These are phyloP conservation scores for Melolontha melolontha DNA, from an alignment of 2,888 invertebrate species.

Conservation along the genomic window DNA sequence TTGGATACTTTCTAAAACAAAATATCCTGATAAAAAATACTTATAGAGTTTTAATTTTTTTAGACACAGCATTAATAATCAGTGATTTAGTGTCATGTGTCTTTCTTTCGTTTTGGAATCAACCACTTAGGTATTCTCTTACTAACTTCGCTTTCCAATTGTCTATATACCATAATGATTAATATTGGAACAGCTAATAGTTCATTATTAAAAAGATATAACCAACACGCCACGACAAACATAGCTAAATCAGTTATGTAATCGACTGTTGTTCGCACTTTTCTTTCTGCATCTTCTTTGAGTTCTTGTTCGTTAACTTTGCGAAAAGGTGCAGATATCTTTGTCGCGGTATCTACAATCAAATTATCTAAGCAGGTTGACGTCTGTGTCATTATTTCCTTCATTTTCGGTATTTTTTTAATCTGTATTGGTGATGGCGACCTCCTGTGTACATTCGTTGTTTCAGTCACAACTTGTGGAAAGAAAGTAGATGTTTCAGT, in stretches of 20 bases:
- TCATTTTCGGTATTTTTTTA: constrained; percentile 60
- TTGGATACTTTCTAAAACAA: constrained; percentile 41
- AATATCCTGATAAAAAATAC: constrained; percentile 24
- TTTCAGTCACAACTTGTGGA: constrained; percentile 37
- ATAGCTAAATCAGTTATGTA: constrained; percentile 82
- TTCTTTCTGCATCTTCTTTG: constrained; percentile 73
- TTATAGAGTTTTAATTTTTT: not conserved
- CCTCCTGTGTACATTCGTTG: constrained; percentile 43
- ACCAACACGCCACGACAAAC: constrained; percentile 81
- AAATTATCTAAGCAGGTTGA: constrained; percentile 59
- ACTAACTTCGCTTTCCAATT: constrained; percentile 76
- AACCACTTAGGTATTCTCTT: constrained; percentile 73
- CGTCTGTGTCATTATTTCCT: constrained; percentile 63
- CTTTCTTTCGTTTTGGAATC: constrained; percentile 55
- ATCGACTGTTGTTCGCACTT: constrained; percentile 77
- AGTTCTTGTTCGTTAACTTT: constrained; percentile 68
- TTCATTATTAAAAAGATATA: constrained; percentile 85
- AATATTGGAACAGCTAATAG: constrained; percentile 84
- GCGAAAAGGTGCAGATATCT: constrained; percentile 16
- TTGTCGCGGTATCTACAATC: constrained; percentile 19
- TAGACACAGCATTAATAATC: not conserved
- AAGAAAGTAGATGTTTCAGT: constrained; percentile 36
- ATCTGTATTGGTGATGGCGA: constrained; percentile 15
- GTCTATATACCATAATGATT: constrained; percentile 80
- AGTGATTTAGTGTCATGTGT: constrained; percentile 16